Percentiles rank a stretch among this genome's conserved stretches.
These are phyloP conservation scores for Sesia apiformis DNA, from an alignment of 2,888 invertebrate species.

Conservation along the genomic window DNA sequence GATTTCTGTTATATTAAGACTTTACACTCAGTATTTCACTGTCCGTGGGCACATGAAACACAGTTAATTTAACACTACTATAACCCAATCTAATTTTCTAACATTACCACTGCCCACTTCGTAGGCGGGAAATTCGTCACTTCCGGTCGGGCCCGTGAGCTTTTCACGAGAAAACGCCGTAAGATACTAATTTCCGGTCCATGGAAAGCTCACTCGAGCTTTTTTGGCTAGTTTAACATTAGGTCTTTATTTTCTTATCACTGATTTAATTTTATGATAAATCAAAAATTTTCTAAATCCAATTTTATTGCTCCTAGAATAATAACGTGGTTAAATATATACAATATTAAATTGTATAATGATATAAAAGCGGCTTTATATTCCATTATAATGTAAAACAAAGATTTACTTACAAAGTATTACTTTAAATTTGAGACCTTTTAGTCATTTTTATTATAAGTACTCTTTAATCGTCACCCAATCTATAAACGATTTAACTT, in stretches of 20 bases:
- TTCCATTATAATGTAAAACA: too few species aligned
- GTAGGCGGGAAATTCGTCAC: slow-evolving; percentile 38
- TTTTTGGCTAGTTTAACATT: background rate
- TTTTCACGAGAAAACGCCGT: slow-evolving; percentile 30
- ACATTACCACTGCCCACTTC: slow-evolving; percentile 26
- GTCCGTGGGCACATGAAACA: background rate
- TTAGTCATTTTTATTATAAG: too few species aligned
- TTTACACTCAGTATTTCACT: background rate
- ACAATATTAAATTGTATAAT: too few species aligned
- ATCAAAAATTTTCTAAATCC: too few species aligned
- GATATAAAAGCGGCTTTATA: too few species aligned
- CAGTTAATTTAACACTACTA: slow-evolving; percentile 2
- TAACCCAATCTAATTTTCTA: slow-evolving; percentile 24
- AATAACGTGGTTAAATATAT: too few species aligned
- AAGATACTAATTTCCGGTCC: slow-evolving; percentile 49
- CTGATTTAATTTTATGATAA: background rate
- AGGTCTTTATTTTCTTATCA: background rate
- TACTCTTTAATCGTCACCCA: too few species aligned
- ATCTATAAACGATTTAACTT: too few species aligned
- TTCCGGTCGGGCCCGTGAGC: slow-evolving; percentile 29
- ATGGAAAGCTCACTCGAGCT: slow-evolving; percentile 17
- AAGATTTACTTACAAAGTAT: too few species aligned
- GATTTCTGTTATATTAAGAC: too few species aligned
- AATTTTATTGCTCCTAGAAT: too few species aligned
- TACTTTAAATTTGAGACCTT: too few species aligned